These are phyloP conservation scores for Sceliomorpha sp. DNA, from an alignment of 2,888 invertebrate species.

Conservation along the genomic window DNA sequence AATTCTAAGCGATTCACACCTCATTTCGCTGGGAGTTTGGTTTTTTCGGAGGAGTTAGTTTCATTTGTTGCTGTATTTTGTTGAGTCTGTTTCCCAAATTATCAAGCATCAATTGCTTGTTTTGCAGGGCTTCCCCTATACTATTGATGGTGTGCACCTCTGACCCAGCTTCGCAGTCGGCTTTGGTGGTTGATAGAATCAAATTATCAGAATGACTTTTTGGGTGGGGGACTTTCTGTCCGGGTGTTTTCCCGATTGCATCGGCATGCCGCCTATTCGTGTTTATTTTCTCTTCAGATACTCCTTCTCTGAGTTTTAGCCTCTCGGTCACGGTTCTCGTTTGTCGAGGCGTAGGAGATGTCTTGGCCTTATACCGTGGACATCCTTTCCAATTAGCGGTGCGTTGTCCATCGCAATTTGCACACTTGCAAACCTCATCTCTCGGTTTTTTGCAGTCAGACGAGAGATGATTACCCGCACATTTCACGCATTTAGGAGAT, in stretches of 20 bases:
- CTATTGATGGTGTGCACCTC: not conserved
- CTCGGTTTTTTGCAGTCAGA: slow-evolving; percentile 28
- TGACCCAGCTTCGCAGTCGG: not conserved
- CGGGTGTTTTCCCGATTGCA: not conserved
- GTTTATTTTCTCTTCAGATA: not conserved
- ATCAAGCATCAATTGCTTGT: not conserved
- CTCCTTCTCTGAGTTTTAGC: not conserved
- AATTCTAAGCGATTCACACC: not conserved
- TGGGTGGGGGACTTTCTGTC: not conserved
- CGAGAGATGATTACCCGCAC: slow-evolving; percentile 33
- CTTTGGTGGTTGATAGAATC: not conserved
- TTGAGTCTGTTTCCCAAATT: not conserved
- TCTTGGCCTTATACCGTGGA: slow-evolving; percentile 8
- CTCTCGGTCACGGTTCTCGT: not conserved
- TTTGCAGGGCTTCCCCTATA: not conserved
- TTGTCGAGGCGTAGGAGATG: not conserved
- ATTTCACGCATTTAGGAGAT: slow-evolving; percentile 17
- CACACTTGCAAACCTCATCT: slow-evolving; percentile 8
- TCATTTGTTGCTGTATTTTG: not conserved
- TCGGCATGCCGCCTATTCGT: not conserved
- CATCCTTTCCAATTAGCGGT: slow-evolving; percentile 62
- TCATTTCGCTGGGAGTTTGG: not conserved
- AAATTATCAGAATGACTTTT: not conserved
- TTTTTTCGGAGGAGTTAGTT: not conserved
- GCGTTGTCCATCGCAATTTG: slow-evolving; percentile 37